A percentile compares a stretch with the other conserved stretches of the same genome.
These are phyloP conservation scores for Hydrolagus colliei DNA, from an alignment of 2,797 vertebrate species.

Conservation along the genomic window DNA sequence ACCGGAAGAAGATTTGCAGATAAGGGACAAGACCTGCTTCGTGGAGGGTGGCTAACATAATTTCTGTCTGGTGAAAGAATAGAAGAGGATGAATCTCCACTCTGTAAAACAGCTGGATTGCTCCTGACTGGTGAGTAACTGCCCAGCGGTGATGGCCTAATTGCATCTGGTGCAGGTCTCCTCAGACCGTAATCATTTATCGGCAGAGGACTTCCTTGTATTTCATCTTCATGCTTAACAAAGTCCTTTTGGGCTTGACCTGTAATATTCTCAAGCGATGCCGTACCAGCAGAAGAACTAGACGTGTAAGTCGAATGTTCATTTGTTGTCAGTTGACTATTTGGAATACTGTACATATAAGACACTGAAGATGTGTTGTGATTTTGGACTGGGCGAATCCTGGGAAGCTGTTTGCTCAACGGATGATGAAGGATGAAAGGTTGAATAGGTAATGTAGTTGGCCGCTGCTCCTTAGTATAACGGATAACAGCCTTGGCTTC, in stretches of 20 bases:
- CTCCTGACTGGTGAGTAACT: constrained; percentile 83
- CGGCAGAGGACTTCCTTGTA: neutral
- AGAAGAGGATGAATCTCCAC: constrained; percentile 68
- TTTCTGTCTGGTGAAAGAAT: constrained; percentile 58
- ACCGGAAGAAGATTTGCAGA: constrained; percentile 52
- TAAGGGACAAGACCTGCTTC: constrained; percentile 67
- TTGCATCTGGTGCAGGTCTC: constrained; percentile 59
- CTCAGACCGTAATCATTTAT: constrained; percentile 40
- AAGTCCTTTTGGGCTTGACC: constrained; percentile 11
- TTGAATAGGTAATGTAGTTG: constrained; percentile 91
- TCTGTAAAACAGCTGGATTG: constrained; percentile 59
- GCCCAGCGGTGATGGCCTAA: constrained; percentile 80
- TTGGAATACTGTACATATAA: constrained; percentile 61
- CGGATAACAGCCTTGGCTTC: constrained; percentile 72
- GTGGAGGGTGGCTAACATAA: constrained; percentile 52
- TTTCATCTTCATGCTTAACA: neutral
- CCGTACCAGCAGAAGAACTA: constrained; percentile 25
- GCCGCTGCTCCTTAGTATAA: constrained; percentile 91
- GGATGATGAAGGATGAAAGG: constrained; percentile 94
- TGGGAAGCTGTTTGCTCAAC: constrained; percentile 67
- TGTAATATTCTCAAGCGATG: constrained; percentile 14
- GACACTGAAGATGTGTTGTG: constrained; percentile 52
- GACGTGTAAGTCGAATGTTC: constrained; percentile 21
- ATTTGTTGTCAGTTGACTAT: constrained; percentile 24
- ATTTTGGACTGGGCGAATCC: constrained; percentile 71